These are phyloP conservation scores for Atherinosoma microstoma DNA, from an alignment of 2,797 vertebrate species.

Conservation along the genomic window DNA sequence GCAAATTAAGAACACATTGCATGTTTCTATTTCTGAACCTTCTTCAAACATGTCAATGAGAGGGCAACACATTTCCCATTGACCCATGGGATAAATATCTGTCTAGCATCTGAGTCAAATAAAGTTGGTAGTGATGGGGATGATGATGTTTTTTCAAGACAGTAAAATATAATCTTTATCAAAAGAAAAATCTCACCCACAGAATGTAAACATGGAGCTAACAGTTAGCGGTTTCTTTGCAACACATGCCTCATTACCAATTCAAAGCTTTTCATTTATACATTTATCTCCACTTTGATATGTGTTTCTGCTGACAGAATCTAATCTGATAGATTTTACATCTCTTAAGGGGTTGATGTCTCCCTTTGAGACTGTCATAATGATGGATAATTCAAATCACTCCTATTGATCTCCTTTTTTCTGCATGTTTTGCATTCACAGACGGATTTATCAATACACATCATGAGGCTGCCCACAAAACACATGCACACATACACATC, in stretches of 20 bases:
- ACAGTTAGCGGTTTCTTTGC: background rate
- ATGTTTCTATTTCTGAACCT: constrained; percentile 42
- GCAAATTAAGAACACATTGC: constrained; percentile 31
- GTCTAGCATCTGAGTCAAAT: background rate
- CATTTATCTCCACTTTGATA: constrained; percentile 2
- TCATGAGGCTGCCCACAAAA: constrained; percentile 22
- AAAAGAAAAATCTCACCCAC: background rate
- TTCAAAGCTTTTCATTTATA: constrained; percentile 6
- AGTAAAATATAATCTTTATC: background rate
- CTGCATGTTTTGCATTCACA: constrained; percentile 42
- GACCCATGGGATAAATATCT: background rate
- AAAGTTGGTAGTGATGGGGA: background rate
- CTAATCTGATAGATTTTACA: constrained; percentile 8
- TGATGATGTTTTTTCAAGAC: background rate
- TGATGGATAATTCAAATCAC: constrained; percentile 53
- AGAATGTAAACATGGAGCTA: constrained; percentile 35
- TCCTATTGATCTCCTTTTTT: constrained; percentile 60
- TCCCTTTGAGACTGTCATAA: constrained; percentile 42
- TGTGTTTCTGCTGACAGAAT: constrained; percentile 3
- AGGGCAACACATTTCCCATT: constrained; percentile 11
- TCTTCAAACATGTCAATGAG: constrained; percentile 29
- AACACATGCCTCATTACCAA: background rate
- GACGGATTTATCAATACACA: constrained; percentile 66
- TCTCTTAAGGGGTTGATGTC: constrained; percentile 17
- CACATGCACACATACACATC: constrained; percentile 13